Percentiles rank a stretch among this genome's conserved stretches.
These are phyloP conservation scores for Orthonychiurus folsomi DNA, from an alignment of 2,888 invertebrate species.

Conservation along the genomic window DNA sequence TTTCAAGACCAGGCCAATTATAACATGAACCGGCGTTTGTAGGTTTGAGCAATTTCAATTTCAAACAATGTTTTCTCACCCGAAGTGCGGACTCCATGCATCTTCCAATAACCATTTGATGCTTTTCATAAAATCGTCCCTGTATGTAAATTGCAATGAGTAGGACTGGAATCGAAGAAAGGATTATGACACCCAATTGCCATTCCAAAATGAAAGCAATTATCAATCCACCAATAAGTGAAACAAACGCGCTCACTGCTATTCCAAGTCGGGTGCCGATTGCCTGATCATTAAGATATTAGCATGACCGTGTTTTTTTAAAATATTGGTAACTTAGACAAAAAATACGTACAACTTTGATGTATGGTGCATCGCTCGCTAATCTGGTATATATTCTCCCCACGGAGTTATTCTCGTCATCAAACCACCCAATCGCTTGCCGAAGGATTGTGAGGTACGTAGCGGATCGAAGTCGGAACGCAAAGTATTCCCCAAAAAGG, in stretches of 20 bases:
- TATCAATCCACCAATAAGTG: not conserved
- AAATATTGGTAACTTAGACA: not conserved
- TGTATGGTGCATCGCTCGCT: conserved; percentile 43
- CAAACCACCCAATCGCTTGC: conserved; percentile 44
- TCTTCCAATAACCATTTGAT: conserved; percentile 46
- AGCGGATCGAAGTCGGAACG: conserved; percentile 44
- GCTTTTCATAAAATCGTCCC: conserved; percentile 44
- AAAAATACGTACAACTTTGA: conserved; percentile 42
- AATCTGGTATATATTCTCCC: conserved; percentile 42
- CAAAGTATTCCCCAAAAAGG: conserved; percentile 47
- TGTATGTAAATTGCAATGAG: conserved; percentile 45
- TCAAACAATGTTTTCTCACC: conserved; percentile 42
- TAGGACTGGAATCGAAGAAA: conserved; percentile 45
- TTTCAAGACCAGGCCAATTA: not conserved
- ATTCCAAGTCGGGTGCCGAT: not conserved
- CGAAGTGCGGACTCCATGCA: conserved; percentile 50
- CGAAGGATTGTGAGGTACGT: conserved; percentile 42
- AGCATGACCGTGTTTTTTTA: not conserved
- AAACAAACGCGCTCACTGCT: not conserved
- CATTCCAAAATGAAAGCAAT: conserved; percentile 43
- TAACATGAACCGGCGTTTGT: not conserved
- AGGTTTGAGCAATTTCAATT: not conserved
- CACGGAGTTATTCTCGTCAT: conserved; percentile 41
- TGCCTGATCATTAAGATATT: not conserved
- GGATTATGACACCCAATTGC: conserved; percentile 44